Percentiles rank a stretch among this genome's conserved stretches.
phyloP scores from a whole-genome alignment of 2,888 invertebrate species.

The Eupithecia insigniata region DNA sequence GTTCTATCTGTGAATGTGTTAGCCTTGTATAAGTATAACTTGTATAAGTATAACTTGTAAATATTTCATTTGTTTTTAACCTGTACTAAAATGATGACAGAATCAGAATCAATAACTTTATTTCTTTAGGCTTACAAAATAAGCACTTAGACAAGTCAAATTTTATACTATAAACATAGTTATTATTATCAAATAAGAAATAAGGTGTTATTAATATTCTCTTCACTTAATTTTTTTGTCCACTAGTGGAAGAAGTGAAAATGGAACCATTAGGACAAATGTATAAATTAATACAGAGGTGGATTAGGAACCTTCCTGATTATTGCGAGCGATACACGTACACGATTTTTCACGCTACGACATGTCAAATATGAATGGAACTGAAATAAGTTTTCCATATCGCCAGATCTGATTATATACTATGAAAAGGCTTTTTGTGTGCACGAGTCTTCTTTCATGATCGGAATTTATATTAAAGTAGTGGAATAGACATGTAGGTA shows the following conservation, averaged over 20 bases:
- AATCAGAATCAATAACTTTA: no score
- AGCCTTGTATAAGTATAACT: no score
- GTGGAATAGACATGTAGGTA: constrained; percentile 16
- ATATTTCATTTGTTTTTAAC: background rate
- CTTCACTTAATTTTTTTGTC: no score
- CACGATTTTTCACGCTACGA: constrained; percentile 63
- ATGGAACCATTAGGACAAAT: no score
- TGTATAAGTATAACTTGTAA: background rate
- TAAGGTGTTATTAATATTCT: no score
- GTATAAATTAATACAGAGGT: background rate
- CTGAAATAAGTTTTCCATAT: constrained; percentile 68
- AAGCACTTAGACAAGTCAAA: no score
- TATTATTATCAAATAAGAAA: no score
- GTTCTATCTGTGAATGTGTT: background rate
- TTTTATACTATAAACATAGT: no score
- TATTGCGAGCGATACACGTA: constrained; percentile 67
- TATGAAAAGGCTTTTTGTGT: constrained; percentile 40
- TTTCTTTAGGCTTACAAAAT: no score
- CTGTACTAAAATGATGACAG: background rate
- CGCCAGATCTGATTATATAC: constrained; percentile 61
- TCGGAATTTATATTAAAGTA: constrained; percentile 35
- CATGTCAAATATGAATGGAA: constrained; percentile 67
- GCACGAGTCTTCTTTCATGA: constrained; percentile 33
- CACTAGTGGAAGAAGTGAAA: no score
- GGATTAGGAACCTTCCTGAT: constrained; percentile 52